phyloP scores from a whole-genome alignment of 2,888 invertebrate species.

The Heliothis peltigera region DNA sequence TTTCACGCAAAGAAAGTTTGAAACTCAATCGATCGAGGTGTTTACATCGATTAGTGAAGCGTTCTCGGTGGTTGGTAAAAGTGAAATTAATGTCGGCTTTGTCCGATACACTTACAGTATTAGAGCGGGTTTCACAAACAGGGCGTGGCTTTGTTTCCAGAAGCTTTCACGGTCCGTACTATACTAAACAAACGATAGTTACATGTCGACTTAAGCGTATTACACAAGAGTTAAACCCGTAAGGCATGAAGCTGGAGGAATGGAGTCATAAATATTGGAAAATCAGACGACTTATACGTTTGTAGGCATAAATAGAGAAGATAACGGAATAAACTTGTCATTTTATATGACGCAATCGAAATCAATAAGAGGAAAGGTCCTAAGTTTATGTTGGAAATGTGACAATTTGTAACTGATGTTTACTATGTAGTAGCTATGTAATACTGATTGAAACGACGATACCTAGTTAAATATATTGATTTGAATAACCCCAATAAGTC shows the following conservation, averaged over 20 bases:
- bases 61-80: constrained; percentile 77
- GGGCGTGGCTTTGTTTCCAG: constrained; percentile 64
- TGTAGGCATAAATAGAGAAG: constrained; percentile 21
- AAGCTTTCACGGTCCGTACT: constrained; percentile 62
- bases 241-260: not conserved
- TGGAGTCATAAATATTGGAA: constrained; percentile 3
- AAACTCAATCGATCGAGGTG: constrained; percentile 77
- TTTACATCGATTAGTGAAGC: constrained; percentile 81
- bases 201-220: constrained; percentile 19
- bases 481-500: too few relatives aligned
- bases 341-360: constrained; percentile 27
- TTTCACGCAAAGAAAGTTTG: constrained; percentile 77
- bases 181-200: constrained; percentile 36
- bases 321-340: constrained; percentile 32
- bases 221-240: constrained; percentile 22
- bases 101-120: constrained; percentile 65
- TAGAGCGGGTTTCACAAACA: constrained; percentile 68
- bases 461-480: too few relatives aligned
- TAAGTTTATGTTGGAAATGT: constrained; percentile 4
- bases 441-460: too few relatives aligned
- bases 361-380: constrained; percentile 27
- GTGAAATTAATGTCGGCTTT: constrained; percentile 78
- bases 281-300: constrained; percentile 6
- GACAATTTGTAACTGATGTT: not conserved
- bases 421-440: too few relatives aligned